Evolutionary conservation across 2,797 vertebrate genomes (phyloP), one percentile per base, ranked within the genome.

Genomic region (Chaetophractus vellerosus): DNA sequence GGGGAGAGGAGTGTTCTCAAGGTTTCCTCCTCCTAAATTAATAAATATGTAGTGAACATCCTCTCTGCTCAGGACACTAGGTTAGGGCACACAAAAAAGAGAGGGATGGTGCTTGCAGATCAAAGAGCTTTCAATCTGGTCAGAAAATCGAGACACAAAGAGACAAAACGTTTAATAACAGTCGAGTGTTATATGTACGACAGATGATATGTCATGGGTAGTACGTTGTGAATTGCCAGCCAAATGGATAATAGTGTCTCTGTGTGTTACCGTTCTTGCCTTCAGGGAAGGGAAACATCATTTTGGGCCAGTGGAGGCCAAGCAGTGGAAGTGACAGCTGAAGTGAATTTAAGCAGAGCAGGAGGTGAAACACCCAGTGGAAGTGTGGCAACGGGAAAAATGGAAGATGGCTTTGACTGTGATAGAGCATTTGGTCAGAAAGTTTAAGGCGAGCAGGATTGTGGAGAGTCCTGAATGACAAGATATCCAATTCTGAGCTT

Each of bases 21-120:
- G 45, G 26, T 33, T 90, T 64, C 50, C 36, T 2, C 6, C 52
- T 81, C 36, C 45, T 68, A 87, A 82, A 80, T n/a, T 50, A 74
- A 59, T 55, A 38, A 19, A 31, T 69, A 31, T 85, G 79, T 69
- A 41, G 71, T 86, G 82, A 95, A 33, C 52, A 66, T 31, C 38
- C 52, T 18, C 14, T 83, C 15, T 74, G 28, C 72, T 57, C 10
- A 31, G 24, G 52, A 61, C 15, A 72, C 9, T 24, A 80, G 36
- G 55, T 33, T 50, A 72, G 41, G 66, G 50, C 21, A 81, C 89
- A 71, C 11, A 48, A 2, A 21, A 18, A 91, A 80, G 80, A 86
- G 0, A 0, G 45, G 55, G n/a, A 33, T 0, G 12, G 45, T 33
- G n/a, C 41, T 52, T 48, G 31, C 36, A 75, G 21, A 59, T 18